Evolutionary conservation across 2,888 invertebrate genomes (phyloP).

Genomic region (Tupiocoris notatus): DNA sequence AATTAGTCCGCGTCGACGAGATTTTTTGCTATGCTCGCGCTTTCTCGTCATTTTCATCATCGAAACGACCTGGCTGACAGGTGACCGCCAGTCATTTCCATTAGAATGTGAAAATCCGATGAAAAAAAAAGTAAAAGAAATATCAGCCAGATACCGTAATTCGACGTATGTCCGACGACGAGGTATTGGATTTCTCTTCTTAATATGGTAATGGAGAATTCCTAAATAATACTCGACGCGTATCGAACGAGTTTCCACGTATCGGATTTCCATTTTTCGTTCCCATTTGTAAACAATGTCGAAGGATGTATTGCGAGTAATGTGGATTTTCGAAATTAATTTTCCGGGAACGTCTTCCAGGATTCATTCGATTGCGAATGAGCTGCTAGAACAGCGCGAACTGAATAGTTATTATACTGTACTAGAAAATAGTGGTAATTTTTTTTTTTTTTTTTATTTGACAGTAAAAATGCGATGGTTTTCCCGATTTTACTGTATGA

Average conservation of each 20-base stretch:
- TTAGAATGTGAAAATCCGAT: neutral
- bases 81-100: neutral
- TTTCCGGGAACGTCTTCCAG: too few species aligned
- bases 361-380: too few species aligned
- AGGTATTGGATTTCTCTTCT: constrained; percentile 15
- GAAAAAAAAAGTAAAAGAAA: neutral
- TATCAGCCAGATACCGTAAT: neutral
- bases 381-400: too few species aligned
- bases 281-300: neutral
- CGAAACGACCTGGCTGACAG: neutral
- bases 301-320: too few species aligned
- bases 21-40: neutral
- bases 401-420: too few species aligned
- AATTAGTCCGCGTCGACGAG: too few species aligned
- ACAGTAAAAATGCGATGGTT: too few species aligned
- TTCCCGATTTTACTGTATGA: too few species aligned
- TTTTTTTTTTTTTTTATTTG: too few species aligned
- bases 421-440: too few species aligned
- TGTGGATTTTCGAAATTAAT: too few species aligned
- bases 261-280: neutral
- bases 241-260: neutral
- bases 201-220: constrained; percentile 25
- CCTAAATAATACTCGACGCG: constrained; percentile 7
- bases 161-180: neutral
- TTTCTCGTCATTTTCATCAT: neutral